phyloP scores from a whole-genome alignment of 1,140 invertebrate species.

The Steinernema feltiae region DNA sequence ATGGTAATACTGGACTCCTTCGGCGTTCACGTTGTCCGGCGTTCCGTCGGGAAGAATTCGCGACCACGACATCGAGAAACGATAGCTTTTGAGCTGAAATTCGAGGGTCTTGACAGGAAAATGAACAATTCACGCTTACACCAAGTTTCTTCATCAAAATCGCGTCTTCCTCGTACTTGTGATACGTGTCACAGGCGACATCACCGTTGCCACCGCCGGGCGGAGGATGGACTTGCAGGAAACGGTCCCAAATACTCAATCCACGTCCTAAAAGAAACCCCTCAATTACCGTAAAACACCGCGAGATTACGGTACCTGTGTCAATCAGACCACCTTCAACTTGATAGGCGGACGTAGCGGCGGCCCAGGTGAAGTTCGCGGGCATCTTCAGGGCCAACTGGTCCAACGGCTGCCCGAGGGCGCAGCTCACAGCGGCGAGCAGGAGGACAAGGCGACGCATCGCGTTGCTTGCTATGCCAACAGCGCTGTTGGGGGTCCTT shows the following conservation, averaged over 20 bases:
- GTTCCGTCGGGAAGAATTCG: constrained; percentile 66
- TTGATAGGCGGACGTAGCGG: too few species aligned
- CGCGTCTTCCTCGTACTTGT: constrained; percentile 42
- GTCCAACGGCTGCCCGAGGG: too few species aligned
- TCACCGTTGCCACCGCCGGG: constrained; percentile 34
- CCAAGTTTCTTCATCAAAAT: constrained; percentile 29
- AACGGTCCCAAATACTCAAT: constrained; percentile 40
- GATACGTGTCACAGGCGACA: constrained; percentile 39
- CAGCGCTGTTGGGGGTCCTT: too few species aligned
- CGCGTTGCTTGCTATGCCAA: too few species aligned
- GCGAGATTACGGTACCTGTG: too few species aligned
- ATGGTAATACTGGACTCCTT: constrained; percentile 67
- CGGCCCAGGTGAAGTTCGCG: too few species aligned
- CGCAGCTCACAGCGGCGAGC: too few species aligned
- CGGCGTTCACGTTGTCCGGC: constrained; percentile 61
- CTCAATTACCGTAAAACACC: too few species aligned
- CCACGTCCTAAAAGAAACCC: constrained; percentile 44
- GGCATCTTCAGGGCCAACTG: too few species aligned
- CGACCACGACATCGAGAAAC: constrained; percentile 71
- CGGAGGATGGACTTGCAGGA: constrained; percentile 14
- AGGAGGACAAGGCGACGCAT: too few species aligned
- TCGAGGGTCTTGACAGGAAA: background rate
- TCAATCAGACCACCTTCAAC: too few species aligned
- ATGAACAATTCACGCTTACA: background rate
- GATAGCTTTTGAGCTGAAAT: constrained; percentile 60